These are phyloP conservation scores for Mola mola DNA, from an alignment of 2,113 vertebrate genomes.

Conservation along the genomic window DNA sequence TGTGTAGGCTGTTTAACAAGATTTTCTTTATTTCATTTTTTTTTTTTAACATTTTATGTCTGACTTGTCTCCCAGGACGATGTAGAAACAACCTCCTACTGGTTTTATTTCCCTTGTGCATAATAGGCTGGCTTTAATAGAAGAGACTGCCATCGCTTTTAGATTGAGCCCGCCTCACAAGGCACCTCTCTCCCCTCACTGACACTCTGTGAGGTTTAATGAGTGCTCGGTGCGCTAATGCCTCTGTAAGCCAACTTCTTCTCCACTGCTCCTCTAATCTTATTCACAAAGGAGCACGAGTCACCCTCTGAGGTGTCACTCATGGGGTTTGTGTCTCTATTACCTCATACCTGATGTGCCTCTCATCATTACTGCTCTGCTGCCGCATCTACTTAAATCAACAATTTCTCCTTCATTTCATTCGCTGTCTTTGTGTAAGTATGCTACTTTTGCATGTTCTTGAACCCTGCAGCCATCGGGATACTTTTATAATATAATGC, in stretches of 20 bases:
- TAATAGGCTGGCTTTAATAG: constrained; percentile 54
- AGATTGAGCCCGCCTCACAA: constrained; percentile 50
- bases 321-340: constrained; percentile 46
- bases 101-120: constrained; percentile 53
- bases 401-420: constrained; percentile 13
- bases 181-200: constrained; percentile 41
- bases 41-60: constrained; percentile 35
- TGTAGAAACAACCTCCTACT: constrained; percentile 23
- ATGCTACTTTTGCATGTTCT: constrained; percentile 31
- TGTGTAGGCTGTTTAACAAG: constrained; percentile 33
- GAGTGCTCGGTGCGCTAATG: constrained; percentile 67
- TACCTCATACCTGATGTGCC: constrained; percentile 50
- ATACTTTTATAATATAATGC: constrained; percentile 21
- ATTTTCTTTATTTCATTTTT: constrained; percentile 10
- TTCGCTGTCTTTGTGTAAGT: constrained; percentile 13
- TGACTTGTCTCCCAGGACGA: constrained; percentile 23
- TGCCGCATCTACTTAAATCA: constrained; percentile 26
- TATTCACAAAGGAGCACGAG: constrained; percentile 69
- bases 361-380: constrained; percentile 38
- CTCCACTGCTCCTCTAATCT: constrained; percentile 57
- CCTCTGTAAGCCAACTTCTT: constrained; percentile 62
- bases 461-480: constrained; percentile 42
- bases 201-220: constrained; percentile 70
- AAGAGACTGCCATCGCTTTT: constrained; percentile 53
- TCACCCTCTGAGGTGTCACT: constrained; percentile 67